Evolutionary conservation across 2,888 invertebrate genomes (phyloP).

Genomic region (Litoditis marina): DNA sequence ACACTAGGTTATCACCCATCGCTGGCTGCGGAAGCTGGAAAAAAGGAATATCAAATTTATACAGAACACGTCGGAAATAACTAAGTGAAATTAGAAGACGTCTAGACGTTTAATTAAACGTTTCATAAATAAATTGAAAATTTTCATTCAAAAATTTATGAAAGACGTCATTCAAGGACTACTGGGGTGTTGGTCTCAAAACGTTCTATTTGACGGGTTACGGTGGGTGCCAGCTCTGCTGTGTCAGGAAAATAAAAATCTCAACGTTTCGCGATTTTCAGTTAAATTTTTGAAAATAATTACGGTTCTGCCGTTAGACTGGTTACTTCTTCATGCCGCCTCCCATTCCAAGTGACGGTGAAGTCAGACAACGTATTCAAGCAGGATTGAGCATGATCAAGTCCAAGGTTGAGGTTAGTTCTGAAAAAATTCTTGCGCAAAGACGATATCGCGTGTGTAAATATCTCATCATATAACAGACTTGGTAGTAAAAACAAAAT

Average conservation of each 20-base stretch:
- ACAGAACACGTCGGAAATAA: neutral
- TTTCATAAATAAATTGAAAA: too few relatives aligned
- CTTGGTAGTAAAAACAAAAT: too few relatives aligned
- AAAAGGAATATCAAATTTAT: neutral
- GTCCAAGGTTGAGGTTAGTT: constrained; percentile 5
- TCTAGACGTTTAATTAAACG: neutral
- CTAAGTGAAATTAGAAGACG: neutral
- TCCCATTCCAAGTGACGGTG: neutral
- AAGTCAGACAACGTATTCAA: neutral
- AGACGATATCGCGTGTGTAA: too few relatives aligned
- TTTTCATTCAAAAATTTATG: constrained; percentile 3
- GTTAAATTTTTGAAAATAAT: too few relatives aligned
- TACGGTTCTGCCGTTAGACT: too few relatives aligned
- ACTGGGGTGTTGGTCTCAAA: neutral
- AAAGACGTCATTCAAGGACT: constrained; percentile 5
- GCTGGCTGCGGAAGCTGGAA: constrained; percentile 5
- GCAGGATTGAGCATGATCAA: constrained; percentile 9
- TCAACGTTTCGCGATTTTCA: too few relatives aligned
- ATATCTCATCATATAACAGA: too few relatives aligned
- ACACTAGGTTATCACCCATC: constrained; percentile 51
- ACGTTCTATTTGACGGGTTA: too few relatives aligned
- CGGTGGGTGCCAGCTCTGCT: too few relatives aligned
- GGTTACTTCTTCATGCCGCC: too few relatives aligned
- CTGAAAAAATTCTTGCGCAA: too few relatives aligned
- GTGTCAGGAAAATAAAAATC: too few relatives aligned